Base-by-base conservation (phyloP, 2,888 invertebrate species). In the Drosophila dives region DNA sequence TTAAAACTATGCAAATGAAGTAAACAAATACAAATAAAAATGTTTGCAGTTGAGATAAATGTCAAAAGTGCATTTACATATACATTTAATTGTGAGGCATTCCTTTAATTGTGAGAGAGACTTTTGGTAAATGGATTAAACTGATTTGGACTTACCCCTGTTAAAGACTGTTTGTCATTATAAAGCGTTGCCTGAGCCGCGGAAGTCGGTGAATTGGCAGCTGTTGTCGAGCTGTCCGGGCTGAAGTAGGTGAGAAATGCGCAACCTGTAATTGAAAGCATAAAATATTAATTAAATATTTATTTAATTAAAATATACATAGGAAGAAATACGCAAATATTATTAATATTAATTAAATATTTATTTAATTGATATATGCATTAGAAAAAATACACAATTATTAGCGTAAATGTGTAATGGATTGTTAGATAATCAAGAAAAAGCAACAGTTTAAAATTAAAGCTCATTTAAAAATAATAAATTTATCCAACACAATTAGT, bases 221-320 rank as follows among this genome's bases (percentile, higher is more conserved):
- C 91, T 72, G 91, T 90, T 71, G 90, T 88, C 61, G 98, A 98
- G 94, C 98, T 98, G 94, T 99, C 99, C 93, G 98, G 97, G 94
- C 96, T 97, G 95, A 98, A 98, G 95, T 98, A 99, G 92, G 99
- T 99, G 94, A 99, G 95, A 95, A 99, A 99, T 93, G 99, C 99
- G 95, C 99, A 99, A 94, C 98, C 98, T 98, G 95, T 32, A 29
- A 65, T 32, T 4, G 2, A 45, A 17, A 29, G 50, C 8, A 15
- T 1, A 3, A 8, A 34, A 40, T 1, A 2, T 56, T 5, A 5
- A 12, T 38, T 3, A 26, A 26, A 8, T 7, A 45, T 17, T 8
- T 34, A 34, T 11, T 7, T 33, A 4, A 45, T 15, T 20, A 1
- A 45, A 5, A 12, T 20, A 12, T 1, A 0, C 38, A 38, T 17